Percentiles rank a stretch among this genome's conserved stretches.
These are phyloP conservation scores for Sminthurides aquaticus DNA, from an alignment of 2,888 invertebrate species.

Conservation along the genomic window DNA sequence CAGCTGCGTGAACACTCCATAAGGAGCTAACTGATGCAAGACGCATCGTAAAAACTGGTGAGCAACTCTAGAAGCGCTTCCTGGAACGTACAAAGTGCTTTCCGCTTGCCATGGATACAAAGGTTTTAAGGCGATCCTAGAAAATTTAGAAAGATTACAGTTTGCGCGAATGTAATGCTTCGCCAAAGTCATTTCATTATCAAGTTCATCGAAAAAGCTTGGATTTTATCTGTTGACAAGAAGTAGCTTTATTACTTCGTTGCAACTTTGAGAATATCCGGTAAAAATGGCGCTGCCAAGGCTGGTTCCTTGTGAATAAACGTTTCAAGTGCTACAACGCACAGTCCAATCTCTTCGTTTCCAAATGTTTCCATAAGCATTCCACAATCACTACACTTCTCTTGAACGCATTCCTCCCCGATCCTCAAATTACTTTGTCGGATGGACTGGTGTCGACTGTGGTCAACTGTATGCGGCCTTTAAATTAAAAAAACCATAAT, in stretches of 20 bases:
- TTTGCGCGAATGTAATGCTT: no score
- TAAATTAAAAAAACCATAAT: background rate
- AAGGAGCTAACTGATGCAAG: constrained; percentile 91
- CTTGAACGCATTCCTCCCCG: constrained; percentile 64
- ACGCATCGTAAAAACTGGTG: constrained; percentile 94
- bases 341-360: constrained; percentile 90
- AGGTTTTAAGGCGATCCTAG: constrained; percentile 65
- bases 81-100: constrained; percentile 79
- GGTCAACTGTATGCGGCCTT: constrained; percentile 15
- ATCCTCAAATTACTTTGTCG: constrained; percentile 59
- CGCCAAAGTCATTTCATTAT: no score
- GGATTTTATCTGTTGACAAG: no score
- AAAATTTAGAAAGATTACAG: constrained; percentile 24
- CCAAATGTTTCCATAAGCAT: constrained; percentile 82
- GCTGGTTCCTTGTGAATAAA: constrained; percentile 94
- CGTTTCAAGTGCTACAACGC: constrained; percentile 86
- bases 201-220: no score
- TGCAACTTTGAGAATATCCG: constrained; percentile 80
- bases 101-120: constrained; percentile 85
- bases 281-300: constrained; percentile 85
- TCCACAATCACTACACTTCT: constrained; percentile 82
- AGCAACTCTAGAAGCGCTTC: constrained; percentile 89
- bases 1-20: constrained; percentile 92
- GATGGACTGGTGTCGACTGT: constrained; percentile 39
- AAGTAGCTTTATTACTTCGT: constrained; percentile 71